Percentiles rank a stretch among this genome's conserved stretches.
phyloP scores from a whole-genome alignment of 2,113 vertebrate genomes.

The Hippocampus zosterae region DNA sequence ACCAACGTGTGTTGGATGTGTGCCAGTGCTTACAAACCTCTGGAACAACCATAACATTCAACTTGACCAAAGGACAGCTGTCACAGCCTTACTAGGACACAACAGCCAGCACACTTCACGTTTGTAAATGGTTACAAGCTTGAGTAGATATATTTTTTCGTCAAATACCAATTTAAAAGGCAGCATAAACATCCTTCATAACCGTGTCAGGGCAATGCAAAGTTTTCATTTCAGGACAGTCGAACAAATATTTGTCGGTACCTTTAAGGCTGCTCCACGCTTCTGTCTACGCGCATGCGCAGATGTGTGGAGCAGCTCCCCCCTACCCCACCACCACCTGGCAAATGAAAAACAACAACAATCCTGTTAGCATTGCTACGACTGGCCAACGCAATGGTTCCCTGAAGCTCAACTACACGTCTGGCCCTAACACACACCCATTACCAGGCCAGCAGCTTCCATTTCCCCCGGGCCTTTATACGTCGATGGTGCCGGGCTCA shows the following conservation, averaged over 20 bases:
- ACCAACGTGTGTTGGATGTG: slow-evolving; percentile 29
- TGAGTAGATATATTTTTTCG: neutral
- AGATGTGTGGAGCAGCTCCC: slow-evolving; percentile 33
- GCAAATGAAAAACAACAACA: slow-evolving; percentile 73
- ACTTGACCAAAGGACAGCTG: slow-evolving; percentile 30
- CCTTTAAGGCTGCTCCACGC: slow-evolving; percentile 51
- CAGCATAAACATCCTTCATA: too few relatives aligned
- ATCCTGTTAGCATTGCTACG: slow-evolving; percentile 29
- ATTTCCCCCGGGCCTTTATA: slow-evolving; percentile 42
- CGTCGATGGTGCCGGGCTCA: slow-evolving; percentile 72
- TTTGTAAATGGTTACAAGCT: neutral
- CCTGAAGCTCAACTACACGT: slow-evolving; percentile 29
- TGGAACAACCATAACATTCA: slow-evolving; percentile 21
- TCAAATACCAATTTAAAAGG: neutral
- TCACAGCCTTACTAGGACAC: neutral
- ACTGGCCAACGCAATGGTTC: slow-evolving; percentile 37
- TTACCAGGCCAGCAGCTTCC: slow-evolving; percentile 28
- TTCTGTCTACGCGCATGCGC: slow-evolving; percentile 59
- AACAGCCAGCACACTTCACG: neutral
- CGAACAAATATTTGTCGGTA: slow-evolving; percentile 2
- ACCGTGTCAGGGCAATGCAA: neutral
- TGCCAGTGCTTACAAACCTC: slow-evolving; percentile 30
- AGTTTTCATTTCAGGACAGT: neutral
- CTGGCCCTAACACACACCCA: slow-evolving; percentile 1
- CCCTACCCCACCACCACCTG: slow-evolving; percentile 15